These are phyloP conservation scores for Tinea pellionella DNA, from an alignment of 2,888 invertebrate species.

Conservation along the genomic window DNA sequence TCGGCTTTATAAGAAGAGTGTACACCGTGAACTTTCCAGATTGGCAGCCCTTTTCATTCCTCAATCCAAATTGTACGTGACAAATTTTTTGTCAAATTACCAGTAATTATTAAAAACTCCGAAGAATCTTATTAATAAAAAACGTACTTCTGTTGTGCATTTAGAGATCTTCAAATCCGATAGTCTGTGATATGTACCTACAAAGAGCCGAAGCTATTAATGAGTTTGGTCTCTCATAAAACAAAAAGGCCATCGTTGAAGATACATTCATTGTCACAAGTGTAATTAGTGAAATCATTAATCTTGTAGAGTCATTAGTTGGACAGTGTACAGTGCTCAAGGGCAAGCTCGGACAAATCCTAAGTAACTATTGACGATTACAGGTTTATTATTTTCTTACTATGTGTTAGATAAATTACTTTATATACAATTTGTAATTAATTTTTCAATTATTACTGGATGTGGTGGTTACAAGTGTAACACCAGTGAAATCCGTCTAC, in stretches of 20 bases:
- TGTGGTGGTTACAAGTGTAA: too few species aligned
- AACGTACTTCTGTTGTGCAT: too few species aligned
- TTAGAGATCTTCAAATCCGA: background rate
- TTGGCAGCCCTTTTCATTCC: too few species aligned
- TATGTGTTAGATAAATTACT: background rate
- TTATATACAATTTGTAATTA: background rate
- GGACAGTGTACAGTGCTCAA: conserved; percentile 38
- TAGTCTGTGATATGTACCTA: background rate
- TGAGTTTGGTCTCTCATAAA: conserved; percentile 15
- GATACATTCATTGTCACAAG: conserved; percentile 56
- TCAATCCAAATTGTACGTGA: too few species aligned
- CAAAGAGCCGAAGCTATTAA: conserved; percentile 1
- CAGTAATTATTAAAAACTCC: too few species aligned
- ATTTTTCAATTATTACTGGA: background rate
- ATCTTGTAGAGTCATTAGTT: conserved; percentile 56
- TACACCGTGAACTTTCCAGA: too few species aligned
- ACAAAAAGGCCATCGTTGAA: conserved; percentile 43
- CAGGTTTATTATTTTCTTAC: background rate
- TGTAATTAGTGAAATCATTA: conserved; percentile 63
- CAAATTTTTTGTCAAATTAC: too few species aligned
- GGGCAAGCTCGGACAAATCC: conserved; percentile 33
- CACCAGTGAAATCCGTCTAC: too few species aligned
- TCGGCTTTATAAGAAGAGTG: too few species aligned
- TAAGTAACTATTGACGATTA: conserved; percentile 58
- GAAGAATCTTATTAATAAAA: too few species aligned